Base-by-base conservation (phyloP, 2,113 vertebrate genomes). In the Cyrtonyx montezumae region DNA sequence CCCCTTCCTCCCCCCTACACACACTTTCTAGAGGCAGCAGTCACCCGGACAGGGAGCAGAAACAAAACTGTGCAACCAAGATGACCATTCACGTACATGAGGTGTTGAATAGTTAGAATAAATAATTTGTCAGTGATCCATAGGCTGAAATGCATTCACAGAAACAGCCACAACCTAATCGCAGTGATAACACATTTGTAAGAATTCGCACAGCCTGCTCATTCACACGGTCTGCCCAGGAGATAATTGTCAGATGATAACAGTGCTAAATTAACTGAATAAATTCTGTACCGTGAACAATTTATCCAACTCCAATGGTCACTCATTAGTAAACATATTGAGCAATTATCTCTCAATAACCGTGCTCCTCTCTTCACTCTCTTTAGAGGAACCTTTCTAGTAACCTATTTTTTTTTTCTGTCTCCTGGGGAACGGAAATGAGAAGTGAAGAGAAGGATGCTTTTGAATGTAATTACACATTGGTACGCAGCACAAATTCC, bases 391-490 rank as follows among this genome's bases (percentile, higher is more conserved):
- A 97, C 93, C 92, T 95, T 96, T 95, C 93, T 95, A 94, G 92
- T 95, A 97, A 96, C 94, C 93, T 96, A 95, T 96, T 96, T 97
- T 92, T 56, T 77, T 79, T 94, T 89, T 88, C 93, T 97, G 93
- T 96, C 94, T 97, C 94, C 94, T 95, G 94, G 91, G 90, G 94
- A 96, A 95, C 84, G 90, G 91, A 96, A 94, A 95, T 93, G 88
- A 95, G 93, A 94, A 93, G 86, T 89, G 80, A 95, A 95, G 95
- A 90, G 77, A 93, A 96, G 91, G 90, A 90, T 95, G 90, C 94
- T 95, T 96, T 97, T 94, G 86, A 96, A 95, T 95, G 92, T 92
- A 96, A 94, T 97, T 96, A 94, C 95, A 93, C 93, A 96, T 96
- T 96, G 96, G 95, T 94, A 96, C 46, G 36, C 91, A 78, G 91